Conservation (phyloP, 2,113 vertebrate species). For the Apistogramma diplotaenia region DNA sequence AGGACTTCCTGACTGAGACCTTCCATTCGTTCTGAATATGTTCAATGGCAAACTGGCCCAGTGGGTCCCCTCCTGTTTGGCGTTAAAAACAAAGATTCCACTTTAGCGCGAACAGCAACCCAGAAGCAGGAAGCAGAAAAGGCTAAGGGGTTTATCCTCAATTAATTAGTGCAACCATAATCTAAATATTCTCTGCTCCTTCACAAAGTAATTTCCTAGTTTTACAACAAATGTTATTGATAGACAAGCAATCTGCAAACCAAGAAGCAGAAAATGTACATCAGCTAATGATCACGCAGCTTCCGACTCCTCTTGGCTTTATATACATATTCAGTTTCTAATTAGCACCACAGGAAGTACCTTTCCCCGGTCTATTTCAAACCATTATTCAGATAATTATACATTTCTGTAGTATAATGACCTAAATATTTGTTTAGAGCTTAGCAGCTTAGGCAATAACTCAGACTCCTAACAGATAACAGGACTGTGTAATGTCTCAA, state of each 20-base stretch:
- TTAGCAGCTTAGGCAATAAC: conserved; percentile 39
- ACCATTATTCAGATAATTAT: conserved; percentile 58
- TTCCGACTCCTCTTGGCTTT: conserved; percentile 48
- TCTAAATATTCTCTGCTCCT: not conserved
- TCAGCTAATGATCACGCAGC: not conserved
- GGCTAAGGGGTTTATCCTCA: not conserved
- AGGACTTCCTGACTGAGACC: conserved; percentile 89
- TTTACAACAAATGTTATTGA: conserved; percentile 20
- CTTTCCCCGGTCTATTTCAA: conserved; percentile 52
- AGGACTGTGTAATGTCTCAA: conserved; percentile 40
- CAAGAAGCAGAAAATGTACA: not conserved
- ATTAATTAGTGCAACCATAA: not conserved
- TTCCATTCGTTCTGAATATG: conserved; percentile 96
- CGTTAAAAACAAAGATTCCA: conserved; percentile 23
- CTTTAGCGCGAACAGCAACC: conserved; percentile 33
- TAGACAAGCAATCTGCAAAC: not conserved
- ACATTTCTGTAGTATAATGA: conserved; percentile 51
- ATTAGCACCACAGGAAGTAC: conserved; percentile 59
- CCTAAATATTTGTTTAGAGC: conserved; percentile 60
- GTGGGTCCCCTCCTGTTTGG: conserved; percentile 88
- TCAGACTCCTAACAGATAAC: conserved; percentile 49
- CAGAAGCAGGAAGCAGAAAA: not conserved
- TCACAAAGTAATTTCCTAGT: conserved; percentile 1
- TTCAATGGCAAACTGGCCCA: conserved; percentile 93
- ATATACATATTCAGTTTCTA: conserved; percentile 54